A percentile compares a stretch with the other conserved stretches of the same genome.
These are phyloP conservation scores for Calliopsis andreniformis DNA, from an alignment of 1,140 invertebrate species.

Conservation along the genomic window DNA sequence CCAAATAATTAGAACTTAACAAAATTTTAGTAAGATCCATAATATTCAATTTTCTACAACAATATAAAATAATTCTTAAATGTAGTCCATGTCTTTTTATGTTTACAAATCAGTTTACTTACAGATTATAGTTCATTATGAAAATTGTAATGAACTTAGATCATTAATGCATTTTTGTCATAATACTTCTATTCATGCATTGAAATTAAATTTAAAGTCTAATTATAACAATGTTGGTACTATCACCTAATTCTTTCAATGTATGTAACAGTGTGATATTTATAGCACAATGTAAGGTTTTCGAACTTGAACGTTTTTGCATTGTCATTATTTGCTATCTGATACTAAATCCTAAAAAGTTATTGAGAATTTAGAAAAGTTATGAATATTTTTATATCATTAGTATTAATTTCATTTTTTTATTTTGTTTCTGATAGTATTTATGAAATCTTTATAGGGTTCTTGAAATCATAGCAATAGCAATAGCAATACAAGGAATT, in stretches of 20 bases:
- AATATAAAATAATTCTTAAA: neutral
- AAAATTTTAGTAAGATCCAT: neutral
- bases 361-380: neutral
- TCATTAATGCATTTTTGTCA: neutral
- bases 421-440: constrained; percentile 2
- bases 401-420: neutral
- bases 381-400: neutral
- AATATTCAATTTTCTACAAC: neutral
- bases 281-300: neutral
- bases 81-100: neutral
- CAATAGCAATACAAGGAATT: constrained; percentile 60
- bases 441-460: constrained; percentile 42
- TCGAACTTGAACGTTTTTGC: neutral
- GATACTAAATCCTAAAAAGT: too few species aligned
- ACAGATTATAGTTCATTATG: too few species aligned
- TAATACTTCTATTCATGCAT: neutral
- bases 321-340: neutral
- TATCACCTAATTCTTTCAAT: neutral
- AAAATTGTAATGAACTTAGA: too few species aligned
- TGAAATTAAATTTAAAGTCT: constrained; percentile 10
- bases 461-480: constrained; percentile 59
- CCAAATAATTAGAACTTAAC: constrained; percentile 3
- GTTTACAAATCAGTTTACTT: neutral
- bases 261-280: constrained; percentile 5
- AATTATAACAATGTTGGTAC: neutral